Percentiles rank a stretch among this genome's conserved stretches.
Conservation (phyloP, 2,113 vertebrate genomes). For the Corynorhinus townsendii region DNA sequence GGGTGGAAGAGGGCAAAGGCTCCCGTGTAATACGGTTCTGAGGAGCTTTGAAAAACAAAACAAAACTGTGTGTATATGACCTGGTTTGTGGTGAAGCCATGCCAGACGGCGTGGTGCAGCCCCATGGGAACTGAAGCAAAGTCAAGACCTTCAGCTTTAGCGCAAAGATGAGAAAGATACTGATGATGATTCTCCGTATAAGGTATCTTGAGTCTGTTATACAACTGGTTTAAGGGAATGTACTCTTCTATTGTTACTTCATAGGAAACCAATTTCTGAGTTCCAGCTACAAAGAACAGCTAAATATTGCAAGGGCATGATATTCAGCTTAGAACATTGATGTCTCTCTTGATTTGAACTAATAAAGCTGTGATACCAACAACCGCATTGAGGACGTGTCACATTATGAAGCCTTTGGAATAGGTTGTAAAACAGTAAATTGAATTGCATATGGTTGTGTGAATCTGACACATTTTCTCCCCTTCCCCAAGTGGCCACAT, state of each 20-base stretch:
- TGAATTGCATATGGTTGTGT: background rate
- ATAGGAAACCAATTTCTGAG: background rate
- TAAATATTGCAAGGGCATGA: background rate
- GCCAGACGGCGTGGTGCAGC: conserved; percentile 55
- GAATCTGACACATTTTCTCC: background rate
- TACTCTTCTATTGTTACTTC: background rate
- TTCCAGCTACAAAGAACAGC: background rate
- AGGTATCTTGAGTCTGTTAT: background rate
- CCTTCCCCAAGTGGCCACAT: background rate
- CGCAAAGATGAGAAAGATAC: background rate
- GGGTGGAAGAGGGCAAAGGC: conserved; percentile 68
- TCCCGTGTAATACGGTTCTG: conserved; percentile 73
- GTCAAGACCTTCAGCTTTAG: background rate
- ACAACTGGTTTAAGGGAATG: background rate
- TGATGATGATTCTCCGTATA: background rate
- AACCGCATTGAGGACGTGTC: background rate
- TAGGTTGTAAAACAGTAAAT: background rate
- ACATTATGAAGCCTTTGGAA: background rate
- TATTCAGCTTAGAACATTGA: background rate
- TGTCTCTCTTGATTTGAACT: background rate
- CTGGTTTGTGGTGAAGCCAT: conserved; percentile 64
- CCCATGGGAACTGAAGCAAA: background rate
- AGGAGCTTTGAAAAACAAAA: conserved; percentile 40
- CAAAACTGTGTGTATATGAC: conserved; percentile 72
- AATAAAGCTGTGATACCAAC: background rate